A percentile compares a stretch with the other conserved stretches of the same genome.
Conservation (phyloP, 2,113 vertebrate genomes). For the Odocoileus hemionus region DNA sequence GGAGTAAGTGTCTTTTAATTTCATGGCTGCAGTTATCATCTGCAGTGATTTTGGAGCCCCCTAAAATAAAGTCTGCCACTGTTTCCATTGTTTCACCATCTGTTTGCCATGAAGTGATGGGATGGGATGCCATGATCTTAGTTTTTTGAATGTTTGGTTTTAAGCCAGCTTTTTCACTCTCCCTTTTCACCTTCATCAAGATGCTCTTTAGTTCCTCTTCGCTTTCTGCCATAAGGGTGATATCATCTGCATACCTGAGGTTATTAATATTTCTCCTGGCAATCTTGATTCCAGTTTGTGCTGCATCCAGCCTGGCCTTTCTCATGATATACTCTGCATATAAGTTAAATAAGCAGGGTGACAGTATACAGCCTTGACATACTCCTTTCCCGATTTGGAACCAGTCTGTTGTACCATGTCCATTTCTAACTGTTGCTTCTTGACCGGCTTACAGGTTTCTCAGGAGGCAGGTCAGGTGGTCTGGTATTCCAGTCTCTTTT, state of each 20-base stretch:
- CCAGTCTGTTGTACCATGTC: background rate
- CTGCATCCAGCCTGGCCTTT: background rate
- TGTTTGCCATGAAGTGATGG: background rate
- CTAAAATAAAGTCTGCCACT: background rate
- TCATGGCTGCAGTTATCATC: background rate
- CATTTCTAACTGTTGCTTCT: background rate
- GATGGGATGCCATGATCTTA: background rate
- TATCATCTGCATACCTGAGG: background rate
- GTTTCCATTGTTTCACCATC: background rate
- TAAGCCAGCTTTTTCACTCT: background rate
- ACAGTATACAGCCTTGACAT: background rate
- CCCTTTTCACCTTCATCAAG: background rate
- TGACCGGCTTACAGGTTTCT: background rate
- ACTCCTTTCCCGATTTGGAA: background rate
- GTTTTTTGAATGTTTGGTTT: background rate
- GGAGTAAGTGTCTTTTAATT: background rate
- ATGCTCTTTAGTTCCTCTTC: background rate
- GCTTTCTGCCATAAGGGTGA: background rate
- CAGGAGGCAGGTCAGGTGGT: background rate
- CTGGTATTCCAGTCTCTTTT: background rate
- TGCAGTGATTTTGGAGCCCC: background rate
- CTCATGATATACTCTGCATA: background rate
- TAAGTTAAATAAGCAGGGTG: background rate
- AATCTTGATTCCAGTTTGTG: background rate
- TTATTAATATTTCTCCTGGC: background rate